These are phyloP conservation scores for Rhamphomyia laevipes DNA, from an alignment of 2,888 invertebrate genomes.

Conservation along the genomic window DNA sequence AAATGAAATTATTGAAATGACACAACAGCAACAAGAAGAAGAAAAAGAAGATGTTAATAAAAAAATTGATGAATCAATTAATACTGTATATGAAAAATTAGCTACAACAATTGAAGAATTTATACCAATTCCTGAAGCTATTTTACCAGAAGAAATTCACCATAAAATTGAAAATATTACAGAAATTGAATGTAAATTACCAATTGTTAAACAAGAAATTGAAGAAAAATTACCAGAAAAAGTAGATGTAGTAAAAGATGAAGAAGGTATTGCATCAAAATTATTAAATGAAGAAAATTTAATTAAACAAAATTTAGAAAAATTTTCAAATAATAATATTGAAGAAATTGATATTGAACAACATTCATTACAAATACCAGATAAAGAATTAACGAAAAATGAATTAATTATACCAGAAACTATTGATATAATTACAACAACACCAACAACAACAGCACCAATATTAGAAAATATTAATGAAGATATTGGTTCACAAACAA, in stretches of 20 bases:
- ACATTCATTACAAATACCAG: background rate
- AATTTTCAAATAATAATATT: background rate
- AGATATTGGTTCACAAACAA: background rate
- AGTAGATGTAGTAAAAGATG: background rate
- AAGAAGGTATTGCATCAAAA: background rate
- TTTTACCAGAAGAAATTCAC: background rate
- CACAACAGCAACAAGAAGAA: slow-evolving; percentile 3
- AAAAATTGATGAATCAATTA: background rate
- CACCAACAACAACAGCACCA: background rate
- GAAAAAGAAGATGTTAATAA: too few relatives aligned
- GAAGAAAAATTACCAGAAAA: background rate
- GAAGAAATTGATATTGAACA: background rate
- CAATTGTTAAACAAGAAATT: background rate
- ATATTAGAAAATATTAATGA: background rate
- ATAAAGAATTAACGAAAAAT: background rate
- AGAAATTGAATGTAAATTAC: background rate
- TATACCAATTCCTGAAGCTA: background rate
- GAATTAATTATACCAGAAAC: background rate
- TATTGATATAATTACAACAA: background rate
- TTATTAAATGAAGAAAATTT: background rate
- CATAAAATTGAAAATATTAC: background rate
- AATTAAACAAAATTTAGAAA: background rate
- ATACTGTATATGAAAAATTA: too few relatives aligned
- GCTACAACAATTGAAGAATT: too few relatives aligned
- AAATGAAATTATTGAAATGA: too few relatives aligned